Evolutionary conservation across 2,797 vertebrate genomes (phyloP).

Genomic region (Phataginus tricuspis): DNA sequence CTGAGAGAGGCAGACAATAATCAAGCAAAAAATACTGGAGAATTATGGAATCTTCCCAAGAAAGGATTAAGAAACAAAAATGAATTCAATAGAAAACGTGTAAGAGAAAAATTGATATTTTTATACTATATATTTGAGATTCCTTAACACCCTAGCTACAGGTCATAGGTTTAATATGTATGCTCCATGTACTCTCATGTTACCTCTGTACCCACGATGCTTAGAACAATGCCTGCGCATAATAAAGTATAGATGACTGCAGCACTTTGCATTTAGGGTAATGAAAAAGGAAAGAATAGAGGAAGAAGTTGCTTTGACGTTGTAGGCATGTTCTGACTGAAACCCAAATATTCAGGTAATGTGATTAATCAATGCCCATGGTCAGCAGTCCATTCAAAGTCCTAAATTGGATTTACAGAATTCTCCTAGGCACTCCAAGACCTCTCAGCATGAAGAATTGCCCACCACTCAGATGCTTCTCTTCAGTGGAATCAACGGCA

Average conservation of each 20-base stretch:
- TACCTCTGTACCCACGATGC: background rate
- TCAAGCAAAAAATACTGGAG: background rate
- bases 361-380: background rate
- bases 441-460: background rate
- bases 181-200: background rate
- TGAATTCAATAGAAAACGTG: background rate
- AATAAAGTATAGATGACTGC: background rate
- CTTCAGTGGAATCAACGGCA: background rate
- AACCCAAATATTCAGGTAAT: background rate
- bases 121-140: background rate
- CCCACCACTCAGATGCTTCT: background rate
- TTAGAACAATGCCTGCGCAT: background rate
- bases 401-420: background rate
- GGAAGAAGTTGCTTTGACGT: background rate
- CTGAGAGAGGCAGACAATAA: background rate
- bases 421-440: background rate
- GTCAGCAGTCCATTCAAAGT: background rate
- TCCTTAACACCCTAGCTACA: background rate
- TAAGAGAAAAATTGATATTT: background rate
- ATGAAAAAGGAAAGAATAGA: background rate
- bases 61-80: background rate
- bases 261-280: background rate
- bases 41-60: background rate
- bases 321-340: background rate
- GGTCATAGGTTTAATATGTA: background rate